These are phyloP conservation scores for Anoplopoma fimbria DNA, from an alignment of 2,113 vertebrate species.

Conservation along the genomic window DNA sequence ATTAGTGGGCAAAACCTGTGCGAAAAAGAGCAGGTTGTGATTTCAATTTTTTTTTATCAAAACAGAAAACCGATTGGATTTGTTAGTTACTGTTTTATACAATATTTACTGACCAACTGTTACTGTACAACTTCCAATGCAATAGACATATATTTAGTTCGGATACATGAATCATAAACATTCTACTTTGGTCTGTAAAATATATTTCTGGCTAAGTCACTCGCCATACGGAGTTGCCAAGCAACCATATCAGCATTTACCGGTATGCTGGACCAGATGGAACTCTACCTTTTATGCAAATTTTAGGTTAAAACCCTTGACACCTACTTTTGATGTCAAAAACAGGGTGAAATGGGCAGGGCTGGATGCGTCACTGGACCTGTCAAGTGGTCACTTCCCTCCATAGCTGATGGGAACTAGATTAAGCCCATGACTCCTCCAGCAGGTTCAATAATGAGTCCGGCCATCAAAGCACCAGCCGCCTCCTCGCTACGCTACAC, in stretches of 20 bases:
- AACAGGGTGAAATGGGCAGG: neutral
- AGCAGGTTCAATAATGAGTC: constrained; percentile 7
- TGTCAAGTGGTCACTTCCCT: constrained; percentile 24
- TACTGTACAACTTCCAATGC: neutral
- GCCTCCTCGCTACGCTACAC: neutral
- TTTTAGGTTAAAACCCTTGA: constrained; percentile 11
- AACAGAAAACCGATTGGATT: neutral
- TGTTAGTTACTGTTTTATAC: neutral
- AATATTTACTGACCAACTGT: neutral
- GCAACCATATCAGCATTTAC: constrained; percentile 34
- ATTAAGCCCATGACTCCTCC: constrained; percentile 4
- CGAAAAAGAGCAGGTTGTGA: constrained; percentile 10
- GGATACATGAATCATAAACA: neutral
- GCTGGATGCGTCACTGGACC: neutral
- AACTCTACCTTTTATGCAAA: constrained; percentile 5
- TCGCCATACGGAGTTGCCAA: constrained; percentile 5
- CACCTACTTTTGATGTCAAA: neutral
- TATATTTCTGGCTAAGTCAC: neutral
- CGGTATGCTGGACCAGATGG: neutral
- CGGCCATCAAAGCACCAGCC: neutral
- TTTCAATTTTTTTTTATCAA: neutral
- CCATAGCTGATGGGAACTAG: neutral
- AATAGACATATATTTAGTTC: neutral
- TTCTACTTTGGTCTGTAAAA: neutral
- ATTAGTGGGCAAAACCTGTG: constrained; percentile 20